Evolutionary conservation across 2,113 vertebrate species (phyloP).

Genomic region (Dolichotis patagonum): DNA sequence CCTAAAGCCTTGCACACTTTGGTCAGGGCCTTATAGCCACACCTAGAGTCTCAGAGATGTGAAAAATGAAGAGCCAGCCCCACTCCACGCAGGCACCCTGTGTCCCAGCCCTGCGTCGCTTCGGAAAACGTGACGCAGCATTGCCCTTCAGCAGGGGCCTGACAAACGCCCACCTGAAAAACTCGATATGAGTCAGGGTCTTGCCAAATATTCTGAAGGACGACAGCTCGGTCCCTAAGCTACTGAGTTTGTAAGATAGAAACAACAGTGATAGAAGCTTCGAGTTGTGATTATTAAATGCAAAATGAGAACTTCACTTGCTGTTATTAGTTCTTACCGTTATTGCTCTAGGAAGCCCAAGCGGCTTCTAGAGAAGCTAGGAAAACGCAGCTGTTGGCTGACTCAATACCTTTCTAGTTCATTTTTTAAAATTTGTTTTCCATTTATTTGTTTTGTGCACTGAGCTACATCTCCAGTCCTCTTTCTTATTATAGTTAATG

Average conservation of each 20-base stretch:
- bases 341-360: background rate
- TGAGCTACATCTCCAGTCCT: background rate
- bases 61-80: background rate
- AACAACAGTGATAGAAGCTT: background rate
- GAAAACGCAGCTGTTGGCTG: background rate
- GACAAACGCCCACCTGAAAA: background rate
- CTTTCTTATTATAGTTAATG: background rate
- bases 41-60: background rate
- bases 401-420: background rate
- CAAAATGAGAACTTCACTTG: background rate
- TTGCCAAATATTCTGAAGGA: background rate
- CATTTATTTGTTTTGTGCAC: background rate
- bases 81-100: background rate
- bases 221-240: background rate
- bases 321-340: background rate
- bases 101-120: background rate
- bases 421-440: background rate
- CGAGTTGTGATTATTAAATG: background rate
- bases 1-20: background rate
- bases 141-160: background rate
- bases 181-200: background rate
- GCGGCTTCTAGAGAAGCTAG: background rate
- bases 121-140: background rate
- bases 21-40: background rate
- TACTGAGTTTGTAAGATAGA: background rate